Evolutionary conservation across 2,888 invertebrate genomes (phyloP).

Genomic region (Lycocerus yunnanus): DNA sequence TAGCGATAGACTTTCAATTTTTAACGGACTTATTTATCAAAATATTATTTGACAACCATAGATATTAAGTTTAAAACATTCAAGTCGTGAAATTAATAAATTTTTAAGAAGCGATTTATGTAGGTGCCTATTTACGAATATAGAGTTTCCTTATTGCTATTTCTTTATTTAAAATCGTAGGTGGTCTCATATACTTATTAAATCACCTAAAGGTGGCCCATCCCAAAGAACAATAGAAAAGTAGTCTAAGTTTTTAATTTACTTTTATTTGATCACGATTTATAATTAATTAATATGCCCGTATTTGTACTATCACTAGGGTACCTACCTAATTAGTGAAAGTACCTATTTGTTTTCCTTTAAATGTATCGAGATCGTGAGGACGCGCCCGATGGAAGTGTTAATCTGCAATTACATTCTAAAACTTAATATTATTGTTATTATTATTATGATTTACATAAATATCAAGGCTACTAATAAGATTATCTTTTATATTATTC

Average conservation of each 20-base stretch:
- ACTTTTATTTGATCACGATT: background rate
- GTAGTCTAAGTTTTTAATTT: background rate
- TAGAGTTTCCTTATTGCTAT: background rate
- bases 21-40: background rate
- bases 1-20: background rate
- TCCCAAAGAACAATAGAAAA: background rate
- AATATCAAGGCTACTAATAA: background rate
- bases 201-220: background rate
- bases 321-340: constrained; percentile 2
- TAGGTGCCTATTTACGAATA: background rate
- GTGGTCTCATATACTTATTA: background rate
- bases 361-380: background rate
- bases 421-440: background rate
- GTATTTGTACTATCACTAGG: background rate
- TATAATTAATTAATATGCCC: background rate
- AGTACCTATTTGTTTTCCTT: background rate
- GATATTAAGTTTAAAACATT: background rate
- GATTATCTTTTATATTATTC: background rate
- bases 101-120: background rate
- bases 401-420: background rate
- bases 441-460: background rate
- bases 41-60: background rate
- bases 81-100: background rate
- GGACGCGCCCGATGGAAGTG: background rate
- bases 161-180: background rate